Evolutionary conservation across 2,888 invertebrate species (phyloP).

Genomic region (Stenolophus ochropezus): DNA sequence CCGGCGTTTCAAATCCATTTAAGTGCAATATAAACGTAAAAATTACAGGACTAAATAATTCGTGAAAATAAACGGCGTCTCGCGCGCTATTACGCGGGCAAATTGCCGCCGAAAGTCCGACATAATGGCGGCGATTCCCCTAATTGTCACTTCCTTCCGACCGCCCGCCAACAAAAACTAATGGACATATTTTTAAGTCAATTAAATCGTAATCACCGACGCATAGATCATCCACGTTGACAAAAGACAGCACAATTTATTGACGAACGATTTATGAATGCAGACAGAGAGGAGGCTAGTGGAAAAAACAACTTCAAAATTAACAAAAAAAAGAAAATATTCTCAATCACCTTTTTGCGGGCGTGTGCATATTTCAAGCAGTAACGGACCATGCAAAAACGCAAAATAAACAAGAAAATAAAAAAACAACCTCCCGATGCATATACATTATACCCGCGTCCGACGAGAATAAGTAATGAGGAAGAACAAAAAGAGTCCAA

Average conservation of each 20-base stretch:
- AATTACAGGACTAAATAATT: constrained; percentile 52
- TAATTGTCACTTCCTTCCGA: constrained; percentile 57
- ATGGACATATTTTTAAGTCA: constrained; percentile 60
- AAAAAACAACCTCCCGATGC: constrained; percentile 57
- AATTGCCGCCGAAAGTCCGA: constrained; percentile 52
- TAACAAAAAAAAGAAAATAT: constrained; percentile 58
- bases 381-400: constrained; percentile 60
- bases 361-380: constrained; percentile 59
- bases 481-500: constrained; percentile 57
- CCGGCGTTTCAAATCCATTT: constrained; percentile 17
- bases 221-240: constrained; percentile 59
- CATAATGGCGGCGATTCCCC: constrained; percentile 54
- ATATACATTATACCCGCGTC: constrained; percentile 59
- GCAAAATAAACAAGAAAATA: constrained; percentile 58
- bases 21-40: constrained; percentile 54
- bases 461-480: constrained; percentile 59
- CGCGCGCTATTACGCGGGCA: constrained; percentile 30
- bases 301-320: constrained; percentile 51
- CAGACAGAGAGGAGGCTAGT: constrained; percentile 43
- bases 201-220: constrained; percentile 58
- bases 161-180: constrained; percentile 46
- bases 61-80: constrained; percentile 50
- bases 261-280: constrained; percentile 51
- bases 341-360: constrained; percentile 60
- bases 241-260: constrained; percentile 60